A percentile compares a stretch with the other conserved stretches of the same genome.
Evolutionary conservation across 2,888 invertebrate species (phyloP).

Genomic region (Callyntrura sp.): DNA sequence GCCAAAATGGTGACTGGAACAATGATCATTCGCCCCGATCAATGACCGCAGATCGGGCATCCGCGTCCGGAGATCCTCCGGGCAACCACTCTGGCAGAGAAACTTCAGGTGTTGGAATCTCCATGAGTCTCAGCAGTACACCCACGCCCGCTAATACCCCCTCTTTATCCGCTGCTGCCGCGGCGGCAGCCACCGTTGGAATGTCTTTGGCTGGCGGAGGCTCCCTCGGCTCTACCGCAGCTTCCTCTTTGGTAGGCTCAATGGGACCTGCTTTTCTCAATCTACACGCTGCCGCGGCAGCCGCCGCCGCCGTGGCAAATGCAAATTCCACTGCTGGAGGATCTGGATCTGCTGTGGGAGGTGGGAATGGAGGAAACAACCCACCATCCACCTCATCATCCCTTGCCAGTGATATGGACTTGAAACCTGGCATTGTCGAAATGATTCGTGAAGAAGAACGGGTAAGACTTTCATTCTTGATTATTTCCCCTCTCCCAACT

Average conservation of each 20-base stretch:
- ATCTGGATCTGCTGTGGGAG: slow-evolving; percentile 62
- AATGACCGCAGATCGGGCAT: slow-evolving; percentile 85
- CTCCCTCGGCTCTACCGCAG: slow-evolving; percentile 57
- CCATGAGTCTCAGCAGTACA: slow-evolving; percentile 72
- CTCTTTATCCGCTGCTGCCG: slow-evolving; percentile 70
- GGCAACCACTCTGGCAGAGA: slow-evolving; percentile 81
- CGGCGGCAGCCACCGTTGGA: slow-evolving; percentile 73
- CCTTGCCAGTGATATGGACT: slow-evolving; percentile 92
- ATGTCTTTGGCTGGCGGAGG: slow-evolving; percentile 71
- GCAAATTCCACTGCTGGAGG: slow-evolving; percentile 64
- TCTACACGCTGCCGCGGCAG: slow-evolving; percentile 81
- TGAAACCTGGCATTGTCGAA: slow-evolving; percentile 97
- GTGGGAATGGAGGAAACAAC: slow-evolving; percentile 61
- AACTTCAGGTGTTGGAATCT: slow-evolving; percentile 30
- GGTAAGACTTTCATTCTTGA: slow-evolving; percentile 88
- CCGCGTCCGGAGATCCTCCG: slow-evolving; percentile 84
- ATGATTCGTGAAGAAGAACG: slow-evolving; percentile 98
- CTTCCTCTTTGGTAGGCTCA: slow-evolving; percentile 65
- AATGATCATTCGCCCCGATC: slow-evolving; percentile 80
- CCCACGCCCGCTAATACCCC: slow-evolving; percentile 77
- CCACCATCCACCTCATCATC: slow-evolving; percentile 76
- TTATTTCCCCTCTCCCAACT: not conserved
- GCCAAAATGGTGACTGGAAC: slow-evolving; percentile 80
- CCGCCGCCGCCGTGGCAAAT: slow-evolving; percentile 80
- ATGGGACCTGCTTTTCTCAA: slow-evolving; percentile 80